Evolutionary conservation across 2,888 invertebrate genomes (phyloP), one percentile per base, ranked within the genome.

Genomic region (Lissocephala sabroskyi): DNA sequence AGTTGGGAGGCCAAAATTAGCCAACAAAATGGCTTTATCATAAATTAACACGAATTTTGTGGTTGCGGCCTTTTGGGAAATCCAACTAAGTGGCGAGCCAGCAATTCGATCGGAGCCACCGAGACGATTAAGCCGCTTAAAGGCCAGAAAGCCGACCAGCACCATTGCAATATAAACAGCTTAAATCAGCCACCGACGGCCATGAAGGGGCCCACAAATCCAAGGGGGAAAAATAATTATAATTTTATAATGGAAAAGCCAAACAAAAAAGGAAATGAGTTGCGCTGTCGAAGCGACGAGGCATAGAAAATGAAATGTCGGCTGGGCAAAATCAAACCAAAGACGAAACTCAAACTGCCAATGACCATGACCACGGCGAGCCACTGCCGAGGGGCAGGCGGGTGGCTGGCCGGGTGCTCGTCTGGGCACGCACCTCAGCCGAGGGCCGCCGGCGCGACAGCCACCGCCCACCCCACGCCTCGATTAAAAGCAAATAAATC

Each of bases 11-110:
- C 37, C 4, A 14, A 37, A 37, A 37, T 19, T 37, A n/a, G 18
- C 37, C 37, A 18, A 35, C 23, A 43, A 33, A 43, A 37, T 37
- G 29, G 29, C 37, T 37, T 37, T 29, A 45, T 45, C 36, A 30
- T 37, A 45, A 45, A 45, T 45, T 45, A 45, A 37, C 45, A 45
- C 45, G 30, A 45, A 37, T 45, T 45, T 37, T 45, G 45, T 45
- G 45, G 45, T 45, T 37, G 37, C n/a, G n/a, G n/a, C n/a, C n/a
- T 45, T 37, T 45, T 30, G 37, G 37, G 35, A 36, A 45, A 37
- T 45, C 37, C 30, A 29, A 28, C 29, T 37, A 45, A 45, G 36
- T 45, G 45, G 30, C 26, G 36, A 45, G 37, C 37, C 7, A 39
- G 10, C n/a, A 39, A 39, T 18, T 19, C 19, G 18, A 19, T 37